Evolutionary conservation across 2,113 vertebrate species (phyloP).

Genomic region (Bucco capensis): DNA sequence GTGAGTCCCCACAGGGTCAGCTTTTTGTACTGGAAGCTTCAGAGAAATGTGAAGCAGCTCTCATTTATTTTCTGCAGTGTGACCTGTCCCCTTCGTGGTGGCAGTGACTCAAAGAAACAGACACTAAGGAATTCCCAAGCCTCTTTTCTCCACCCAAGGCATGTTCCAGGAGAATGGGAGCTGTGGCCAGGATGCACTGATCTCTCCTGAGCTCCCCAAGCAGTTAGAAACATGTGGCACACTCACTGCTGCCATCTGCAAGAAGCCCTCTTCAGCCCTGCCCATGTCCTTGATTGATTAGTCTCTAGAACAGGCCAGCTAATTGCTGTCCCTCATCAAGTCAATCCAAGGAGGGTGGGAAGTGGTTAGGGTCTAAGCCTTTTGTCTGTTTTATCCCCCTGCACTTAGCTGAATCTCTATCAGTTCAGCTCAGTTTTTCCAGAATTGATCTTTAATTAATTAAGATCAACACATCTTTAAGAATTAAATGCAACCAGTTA

Average conservation of each 20-base stretch:
- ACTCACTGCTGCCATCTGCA: not conserved
- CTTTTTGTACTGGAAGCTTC: not conserved
- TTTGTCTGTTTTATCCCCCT: not conserved
- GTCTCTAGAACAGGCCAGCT: not conserved
- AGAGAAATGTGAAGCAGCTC: not conserved
- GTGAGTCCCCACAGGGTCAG: not conserved
- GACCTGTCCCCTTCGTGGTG: not conserved
- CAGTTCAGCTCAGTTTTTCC: not conserved
- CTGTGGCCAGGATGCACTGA: not conserved
- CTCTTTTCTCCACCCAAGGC: not conserved
- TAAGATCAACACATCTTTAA: not conserved
- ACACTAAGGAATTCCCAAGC: not conserved
- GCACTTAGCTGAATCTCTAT: not conserved
- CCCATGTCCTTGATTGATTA: not conserved
- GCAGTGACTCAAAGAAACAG: not conserved
- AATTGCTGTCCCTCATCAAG: not conserved
- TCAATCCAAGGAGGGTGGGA: not conserved
- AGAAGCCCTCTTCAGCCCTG: not conserved
- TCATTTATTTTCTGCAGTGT: not conserved
- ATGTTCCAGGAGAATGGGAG: not conserved
- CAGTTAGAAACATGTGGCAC: not conserved
- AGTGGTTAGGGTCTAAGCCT: not conserved
- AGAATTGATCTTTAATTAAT: not conserved
- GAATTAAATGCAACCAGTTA: not conserved
- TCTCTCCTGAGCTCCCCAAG: not conserved